Base-by-base conservation (phyloP, 2,113 vertebrate species). In the Panthera tigris region DNA sequence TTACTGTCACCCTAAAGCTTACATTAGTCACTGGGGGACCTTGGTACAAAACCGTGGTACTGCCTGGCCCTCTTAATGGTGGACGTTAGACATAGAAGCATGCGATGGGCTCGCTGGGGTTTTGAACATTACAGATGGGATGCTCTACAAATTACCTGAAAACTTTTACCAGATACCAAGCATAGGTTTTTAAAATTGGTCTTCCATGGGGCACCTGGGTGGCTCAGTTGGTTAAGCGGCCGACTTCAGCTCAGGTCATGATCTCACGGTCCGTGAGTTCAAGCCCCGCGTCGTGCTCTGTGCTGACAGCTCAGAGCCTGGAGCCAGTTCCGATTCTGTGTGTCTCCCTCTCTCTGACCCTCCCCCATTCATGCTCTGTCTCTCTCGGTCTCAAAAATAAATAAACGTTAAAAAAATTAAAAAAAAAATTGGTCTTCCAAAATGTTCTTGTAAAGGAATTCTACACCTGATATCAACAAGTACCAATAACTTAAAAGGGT, bases 21-120 rank as follows among this genome's bases (percentile, higher is more conserved):
- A 81, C 31, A 14, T n/a, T 21, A 65, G n/a, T 2, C 3, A 2
- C 52, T 63, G 18, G 41, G 55, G 18, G 61, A 1, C 4, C 15
- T 13, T 18, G 29, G 19, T 18, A 5, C 3, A 13, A 83, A 27
- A 18, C n/a, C 3, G 11, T 4, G 15, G 5, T 4, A 1, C 3
- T 61, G 7, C 2, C 4, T 14, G 23, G 3, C 12, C 13, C 9
- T 74, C 1, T 69, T 2, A 5, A 18, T 66, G 41, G 48, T 82
- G 3, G 39, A 63, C 0, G 0, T 71, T 25, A 92, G 29, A 48
- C 15, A 25, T 5, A 82, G 63, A 55, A 3, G 19, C 3, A 0
- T 52, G 19, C 0, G 13, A 5, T 23, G 31, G 5, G 25, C 41
- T 88, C 31, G 10, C 25, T 83, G 45, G 23, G 21, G 61, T 92